Percentiles rank a stretch among this genome's conserved stretches.
Evolutionary conservation across 2,888 invertebrate genomes (phyloP).

Genomic region (Morpho helenor): DNA sequence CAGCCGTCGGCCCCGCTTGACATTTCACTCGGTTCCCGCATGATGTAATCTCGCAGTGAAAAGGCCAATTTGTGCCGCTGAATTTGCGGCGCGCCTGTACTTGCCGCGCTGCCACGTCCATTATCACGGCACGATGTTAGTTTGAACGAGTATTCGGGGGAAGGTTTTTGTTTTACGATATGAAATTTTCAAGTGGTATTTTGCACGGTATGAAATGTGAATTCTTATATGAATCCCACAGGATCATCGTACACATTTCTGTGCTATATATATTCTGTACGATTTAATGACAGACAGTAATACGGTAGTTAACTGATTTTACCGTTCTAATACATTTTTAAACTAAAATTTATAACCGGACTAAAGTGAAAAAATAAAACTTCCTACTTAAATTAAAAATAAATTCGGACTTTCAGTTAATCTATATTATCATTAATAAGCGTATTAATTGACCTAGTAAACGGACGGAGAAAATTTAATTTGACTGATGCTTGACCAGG

Average conservation of each 20-base stretch:
- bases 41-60: constrained; percentile 80
- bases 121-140: constrained; percentile 48
- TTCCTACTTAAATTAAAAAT: too few relatives aligned
- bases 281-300: too few relatives aligned
- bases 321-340: too few relatives aligned
- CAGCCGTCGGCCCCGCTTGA: constrained; percentile 79
- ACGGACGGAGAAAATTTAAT: too few relatives aligned
- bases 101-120: constrained; percentile 73
- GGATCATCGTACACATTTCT: background rate
- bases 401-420: too few relatives aligned
- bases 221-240: constrained; percentile 11
- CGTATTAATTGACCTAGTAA: too few relatives aligned
- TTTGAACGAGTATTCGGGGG: constrained; percentile 39
- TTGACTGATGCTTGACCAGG: too few relatives aligned
- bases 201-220: constrained; percentile 3
- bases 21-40: constrained; percentile 79
- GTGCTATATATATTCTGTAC: too few relatives aligned
- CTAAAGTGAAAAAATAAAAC: too few relatives aligned
- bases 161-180: constrained; percentile 37
- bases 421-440: too few relatives aligned
- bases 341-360: too few relatives aligned
- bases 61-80: constrained; percentile 79
- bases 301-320: too few relatives aligned
- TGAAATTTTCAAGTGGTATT: constrained; percentile 15
- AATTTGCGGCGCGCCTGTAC: constrained; percentile 76